A percentile compares a stretch with the other conserved stretches of the same genome.
These are phyloP conservation scores for Cavia porcellus DNA, from an alignment of 2,113 vertebrate species.

Conservation along the genomic window DNA sequence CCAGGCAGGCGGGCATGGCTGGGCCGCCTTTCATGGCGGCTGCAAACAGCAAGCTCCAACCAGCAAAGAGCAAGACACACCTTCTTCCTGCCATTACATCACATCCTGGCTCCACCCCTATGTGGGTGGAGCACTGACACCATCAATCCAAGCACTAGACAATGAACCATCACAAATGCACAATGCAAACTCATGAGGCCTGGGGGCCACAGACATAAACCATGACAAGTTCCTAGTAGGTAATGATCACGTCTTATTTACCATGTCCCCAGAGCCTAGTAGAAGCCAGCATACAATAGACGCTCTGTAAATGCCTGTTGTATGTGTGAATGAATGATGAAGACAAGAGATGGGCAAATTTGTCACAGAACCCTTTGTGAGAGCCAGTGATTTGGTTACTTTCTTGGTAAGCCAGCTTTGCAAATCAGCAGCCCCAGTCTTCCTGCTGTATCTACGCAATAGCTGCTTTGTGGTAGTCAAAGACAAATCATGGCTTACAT, in stretches of 20 bases:
- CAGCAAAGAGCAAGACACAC: too few species aligned
- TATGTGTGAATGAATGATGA: neutral
- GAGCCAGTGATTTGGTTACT: neutral
- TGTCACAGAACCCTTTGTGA: neutral
- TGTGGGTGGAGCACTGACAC: too few species aligned
- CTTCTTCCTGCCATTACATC: too few species aligned
- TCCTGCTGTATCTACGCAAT: accelerated
- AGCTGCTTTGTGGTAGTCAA: neutral
- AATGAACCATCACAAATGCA: too few species aligned
- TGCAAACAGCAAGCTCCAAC: too few species aligned
- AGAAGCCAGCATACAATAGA: neutral
- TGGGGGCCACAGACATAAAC: too few species aligned
- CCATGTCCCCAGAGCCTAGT: neutral
- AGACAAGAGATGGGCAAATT: neutral
- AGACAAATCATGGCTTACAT: constrained; percentile 18
- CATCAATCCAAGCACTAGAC: too few species aligned
- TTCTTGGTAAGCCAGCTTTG: neutral
- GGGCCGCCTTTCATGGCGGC: too few species aligned
- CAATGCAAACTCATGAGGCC: too few species aligned
- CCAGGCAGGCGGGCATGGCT: too few species aligned
- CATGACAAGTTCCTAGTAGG: neutral
- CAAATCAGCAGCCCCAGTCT: neutral
- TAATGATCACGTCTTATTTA: neutral
- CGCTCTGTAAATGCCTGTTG: too few species aligned
- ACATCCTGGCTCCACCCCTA: too few species aligned